Base-by-base conservation (phyloP, 2,888 invertebrate species). In the Tiliacea citrago region DNA sequence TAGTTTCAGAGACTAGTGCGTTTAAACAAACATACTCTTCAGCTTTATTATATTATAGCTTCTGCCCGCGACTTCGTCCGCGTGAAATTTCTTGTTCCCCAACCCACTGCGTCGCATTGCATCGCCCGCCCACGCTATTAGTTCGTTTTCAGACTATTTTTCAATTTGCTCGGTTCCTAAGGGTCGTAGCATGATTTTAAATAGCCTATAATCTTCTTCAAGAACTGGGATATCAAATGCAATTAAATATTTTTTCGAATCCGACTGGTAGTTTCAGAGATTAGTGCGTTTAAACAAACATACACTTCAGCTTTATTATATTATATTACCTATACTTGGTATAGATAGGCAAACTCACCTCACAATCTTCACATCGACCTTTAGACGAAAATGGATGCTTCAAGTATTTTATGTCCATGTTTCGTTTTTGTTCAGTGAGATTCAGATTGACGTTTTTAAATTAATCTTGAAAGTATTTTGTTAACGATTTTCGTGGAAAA, bases 381-480 rank as follows among this genome's bases (percentile, higher is more conserved):
- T 24, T 13, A 77, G 21, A 75, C 1, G 58, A 71, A 81, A 77
- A 61, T 72, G 21, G 12, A 65, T 21, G 57, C 35, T 53, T 58
- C 29, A 47, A 55, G 68, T 55, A 58, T 58, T 68, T 76, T 53
- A 65, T 72, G 58, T 60, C 49, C 58, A 57, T 72, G 57, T 47
- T 13, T 57, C 39, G 12, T 66, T 79, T 72, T 57, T 49, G 10
- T 72, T 65, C 39, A 29, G 8, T 12, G 2, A 62, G 39, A 68
- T 77, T 72, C 18, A 67, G 71, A 77, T 58, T 47, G 68, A 62
- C 68, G 67, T 67, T 73, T 76, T 70, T 29, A 81, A 81, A 77
- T 73, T 81, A 63, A 39, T 62, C 58, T 60, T n/a, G 29, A 77
- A 73, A 60, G 53, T 57, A 61, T 60, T 66, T 67, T 68, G 63